Evolutionary conservation across 2,888 invertebrate genomes (phyloP).

Genomic region (Melikaiella ostensackeni): DNA sequence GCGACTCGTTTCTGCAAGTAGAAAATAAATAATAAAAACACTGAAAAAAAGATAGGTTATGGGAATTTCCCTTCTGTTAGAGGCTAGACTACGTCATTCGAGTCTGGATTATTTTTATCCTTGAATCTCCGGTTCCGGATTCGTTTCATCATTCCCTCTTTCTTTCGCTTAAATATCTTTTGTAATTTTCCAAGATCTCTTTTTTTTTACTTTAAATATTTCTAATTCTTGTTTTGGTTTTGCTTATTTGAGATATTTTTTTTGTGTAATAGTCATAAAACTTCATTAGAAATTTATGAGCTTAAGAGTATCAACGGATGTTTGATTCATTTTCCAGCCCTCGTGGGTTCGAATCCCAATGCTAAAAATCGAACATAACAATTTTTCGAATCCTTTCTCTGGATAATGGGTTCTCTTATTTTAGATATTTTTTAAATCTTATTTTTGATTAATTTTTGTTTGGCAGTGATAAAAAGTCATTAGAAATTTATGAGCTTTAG

Average conservation of each 20-base stretch:
- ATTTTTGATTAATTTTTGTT: neutral
- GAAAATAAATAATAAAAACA: constrained; percentile 21
- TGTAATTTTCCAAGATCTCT: too few species aligned
- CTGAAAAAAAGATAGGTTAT: neutral
- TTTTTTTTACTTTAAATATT: neutral
- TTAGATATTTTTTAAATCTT: neutral
- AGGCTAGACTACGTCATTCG: constrained; percentile 7
- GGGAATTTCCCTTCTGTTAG: constrained; percentile 34
- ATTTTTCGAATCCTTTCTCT: too few species aligned
- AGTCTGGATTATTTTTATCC: constrained; percentile 32
- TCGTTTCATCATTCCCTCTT: neutral
- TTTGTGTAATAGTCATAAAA: too few species aligned
- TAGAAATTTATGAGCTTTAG: neutral
- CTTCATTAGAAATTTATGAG: too few species aligned
- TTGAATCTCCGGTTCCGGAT: constrained; percentile 33
- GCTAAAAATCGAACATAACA: too few species aligned
- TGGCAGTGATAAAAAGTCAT: neutral
- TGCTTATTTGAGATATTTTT: too few species aligned
- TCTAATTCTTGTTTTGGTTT: neutral
- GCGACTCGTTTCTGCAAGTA: neutral
- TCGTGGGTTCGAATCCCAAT: too few species aligned
- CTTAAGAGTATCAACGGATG: too few species aligned
- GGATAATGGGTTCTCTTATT: too few species aligned
- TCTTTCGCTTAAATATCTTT: neutral
- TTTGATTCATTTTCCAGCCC: too few species aligned